phyloP scores from a whole-genome alignment of 2,113 vertebrate species.

The Oryzias celebensis region DNA sequence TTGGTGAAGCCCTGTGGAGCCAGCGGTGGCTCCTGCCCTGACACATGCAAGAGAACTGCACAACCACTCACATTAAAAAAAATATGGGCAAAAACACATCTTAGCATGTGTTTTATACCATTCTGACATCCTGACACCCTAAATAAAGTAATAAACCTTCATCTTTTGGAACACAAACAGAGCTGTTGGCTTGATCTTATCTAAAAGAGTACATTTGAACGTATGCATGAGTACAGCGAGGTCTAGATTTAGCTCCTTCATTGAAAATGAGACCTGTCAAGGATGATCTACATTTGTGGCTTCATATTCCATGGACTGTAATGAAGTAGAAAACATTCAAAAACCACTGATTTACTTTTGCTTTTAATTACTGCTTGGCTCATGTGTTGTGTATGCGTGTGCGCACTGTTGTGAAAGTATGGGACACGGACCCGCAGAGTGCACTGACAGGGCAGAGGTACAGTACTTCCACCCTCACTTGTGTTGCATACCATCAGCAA shows the following conservation, averaged over 20 bases:
- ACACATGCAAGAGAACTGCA: constrained; percentile 25
- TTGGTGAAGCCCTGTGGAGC: constrained; percentile 54
- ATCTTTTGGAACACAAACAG: not conserved
- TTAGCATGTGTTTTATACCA: not conserved
- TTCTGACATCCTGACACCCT: not conserved
- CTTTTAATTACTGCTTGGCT: constrained; percentile 68
- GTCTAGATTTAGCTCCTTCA: constrained; percentile 63
- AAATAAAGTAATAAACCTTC: not conserved
- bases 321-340: constrained; percentile 68
- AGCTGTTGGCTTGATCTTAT: constrained; percentile 7
- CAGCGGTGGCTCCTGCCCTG: constrained; percentile 45
- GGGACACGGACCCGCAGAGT: constrained; percentile 49
- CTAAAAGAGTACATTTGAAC: constrained; percentile 25
- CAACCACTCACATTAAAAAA: constrained; percentile 20
- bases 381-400: constrained; percentile 1
- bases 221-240: constrained; percentile 28
- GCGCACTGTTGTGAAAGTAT: constrained; percentile 5
- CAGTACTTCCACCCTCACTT: constrained; percentile 58
- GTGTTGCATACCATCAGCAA: constrained; percentile 42
- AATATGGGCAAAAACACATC: not conserved
- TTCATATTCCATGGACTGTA: constrained; percentile 55
- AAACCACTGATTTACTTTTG: constrained; percentile 68
- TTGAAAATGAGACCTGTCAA: constrained; percentile 65
- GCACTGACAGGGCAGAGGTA: constrained; percentile 64
- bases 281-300: constrained; percentile 65